Conservation (phyloP, 2,797 vertebrate genomes). For the Pristis pectinata region DNA sequence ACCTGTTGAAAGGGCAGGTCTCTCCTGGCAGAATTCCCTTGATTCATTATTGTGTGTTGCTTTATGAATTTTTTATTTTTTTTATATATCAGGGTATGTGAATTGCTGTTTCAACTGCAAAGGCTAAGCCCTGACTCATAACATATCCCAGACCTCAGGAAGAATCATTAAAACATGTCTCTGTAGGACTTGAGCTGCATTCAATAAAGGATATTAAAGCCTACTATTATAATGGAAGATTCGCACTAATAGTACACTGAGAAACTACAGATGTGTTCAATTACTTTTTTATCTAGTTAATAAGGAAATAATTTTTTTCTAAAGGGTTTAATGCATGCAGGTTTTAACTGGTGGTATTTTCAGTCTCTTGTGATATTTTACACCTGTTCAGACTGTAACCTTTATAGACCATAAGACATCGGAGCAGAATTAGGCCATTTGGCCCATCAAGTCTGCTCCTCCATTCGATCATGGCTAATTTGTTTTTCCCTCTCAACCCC, state of each 20-base stretch:
- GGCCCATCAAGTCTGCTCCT: no score
- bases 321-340: neutral
- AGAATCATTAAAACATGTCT: slow-evolving; percentile 19
- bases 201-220: slow-evolving; percentile 14
- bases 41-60: slow-evolving; percentile 77
- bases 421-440: no score
- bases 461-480: no score
- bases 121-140: neutral
- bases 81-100: neutral
- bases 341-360: neutral
- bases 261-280: neutral
- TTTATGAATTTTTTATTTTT: slow-evolving; percentile 77
- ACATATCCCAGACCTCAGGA: neutral
- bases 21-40: slow-evolving; percentile 76
- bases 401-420: no score
- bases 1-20: slow-evolving; percentile 70
- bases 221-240: neutral
- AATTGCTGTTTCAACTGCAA: slow-evolving; percentile 33
- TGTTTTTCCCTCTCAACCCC: no score
- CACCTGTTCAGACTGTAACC: neutral
- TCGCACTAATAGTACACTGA: neutral
- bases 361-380: neutral
- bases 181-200: neutral
- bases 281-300: neutral
- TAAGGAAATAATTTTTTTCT: slow-evolving; percentile 17